phyloP scores from a whole-genome alignment of 2,113 vertebrate species.

The Pachyramphus minor region DNA sequence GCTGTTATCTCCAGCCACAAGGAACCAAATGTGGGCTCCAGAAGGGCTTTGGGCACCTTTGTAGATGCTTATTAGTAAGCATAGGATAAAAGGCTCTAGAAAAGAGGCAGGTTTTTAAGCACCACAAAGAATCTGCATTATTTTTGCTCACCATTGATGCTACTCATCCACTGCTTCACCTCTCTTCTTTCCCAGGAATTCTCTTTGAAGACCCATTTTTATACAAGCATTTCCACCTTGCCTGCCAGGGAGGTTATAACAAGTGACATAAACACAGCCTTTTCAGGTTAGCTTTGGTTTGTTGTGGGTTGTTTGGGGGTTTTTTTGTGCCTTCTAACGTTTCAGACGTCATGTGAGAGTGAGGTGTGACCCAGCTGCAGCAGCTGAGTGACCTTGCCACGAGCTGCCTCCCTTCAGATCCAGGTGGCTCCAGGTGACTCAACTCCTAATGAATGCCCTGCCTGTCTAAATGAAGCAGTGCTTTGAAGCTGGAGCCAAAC shows the following conservation, averaged over 20 bases:
- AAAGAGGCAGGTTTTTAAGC: neutral
- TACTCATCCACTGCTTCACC: neutral
- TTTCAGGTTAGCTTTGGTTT: neutral
- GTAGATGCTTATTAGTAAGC: neutral
- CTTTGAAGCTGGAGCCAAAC: conserved; percentile 1
- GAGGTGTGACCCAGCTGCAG: neutral
- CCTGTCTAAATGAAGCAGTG: neutral
- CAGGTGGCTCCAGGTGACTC: conserved; percentile 58
- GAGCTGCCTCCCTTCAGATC: neutral
- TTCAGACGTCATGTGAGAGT: too few species aligned
- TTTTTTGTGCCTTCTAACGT: neutral
- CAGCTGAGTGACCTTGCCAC: neutral
- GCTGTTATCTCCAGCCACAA: neutral
- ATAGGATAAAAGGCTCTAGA: neutral
- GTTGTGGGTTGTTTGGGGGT: too few species aligned
- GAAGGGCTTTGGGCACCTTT: neutral
- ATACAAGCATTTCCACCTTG: neutral
- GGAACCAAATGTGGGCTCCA: neutral
- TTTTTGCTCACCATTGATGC: neutral
- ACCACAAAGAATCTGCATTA: neutral
- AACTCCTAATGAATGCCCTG: neutral
- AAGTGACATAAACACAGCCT: neutral
- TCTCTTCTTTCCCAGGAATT: neutral
- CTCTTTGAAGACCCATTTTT: neutral
- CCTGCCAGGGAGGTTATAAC: neutral